These are phyloP conservation scores for Mystacornis crossleyi DNA, from an alignment of 2,113 vertebrate genomes.

Conservation along the genomic window DNA sequence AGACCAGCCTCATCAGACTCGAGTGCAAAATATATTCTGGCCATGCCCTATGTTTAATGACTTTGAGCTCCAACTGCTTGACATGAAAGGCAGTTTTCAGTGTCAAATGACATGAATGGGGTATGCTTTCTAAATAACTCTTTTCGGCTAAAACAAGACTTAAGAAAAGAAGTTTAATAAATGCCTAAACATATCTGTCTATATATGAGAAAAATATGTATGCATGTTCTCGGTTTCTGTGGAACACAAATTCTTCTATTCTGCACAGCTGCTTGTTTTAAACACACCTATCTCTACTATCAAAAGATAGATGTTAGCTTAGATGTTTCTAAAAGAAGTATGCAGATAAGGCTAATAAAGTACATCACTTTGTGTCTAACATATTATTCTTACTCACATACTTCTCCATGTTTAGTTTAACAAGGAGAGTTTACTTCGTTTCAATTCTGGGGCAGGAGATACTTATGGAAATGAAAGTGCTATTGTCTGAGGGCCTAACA, in stretches of 20 bases:
- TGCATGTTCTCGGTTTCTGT: background rate
- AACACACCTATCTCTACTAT: background rate
- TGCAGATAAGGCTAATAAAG: background rate
- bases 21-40: background rate
- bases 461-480: background rate
- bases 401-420: background rate
- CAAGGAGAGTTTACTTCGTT: background rate
- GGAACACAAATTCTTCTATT: background rate
- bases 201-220: background rate
- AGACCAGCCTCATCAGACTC: background rate
- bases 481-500: background rate
- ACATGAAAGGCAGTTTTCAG: background rate
- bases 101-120: background rate
- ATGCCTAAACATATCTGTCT: background rate
- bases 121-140: background rate
- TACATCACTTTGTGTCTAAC: background rate
- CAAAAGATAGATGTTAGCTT: background rate
- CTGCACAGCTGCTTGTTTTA: background rate
- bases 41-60: background rate
- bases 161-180: background rate
- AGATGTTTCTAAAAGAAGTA: background rate
- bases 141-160: background rate
- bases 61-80: background rate
- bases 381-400: background rate
- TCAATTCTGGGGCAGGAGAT: background rate